phyloP scores from a whole-genome alignment of 2,113 vertebrate species.

The Phrynocephalus versicolor region DNA sequence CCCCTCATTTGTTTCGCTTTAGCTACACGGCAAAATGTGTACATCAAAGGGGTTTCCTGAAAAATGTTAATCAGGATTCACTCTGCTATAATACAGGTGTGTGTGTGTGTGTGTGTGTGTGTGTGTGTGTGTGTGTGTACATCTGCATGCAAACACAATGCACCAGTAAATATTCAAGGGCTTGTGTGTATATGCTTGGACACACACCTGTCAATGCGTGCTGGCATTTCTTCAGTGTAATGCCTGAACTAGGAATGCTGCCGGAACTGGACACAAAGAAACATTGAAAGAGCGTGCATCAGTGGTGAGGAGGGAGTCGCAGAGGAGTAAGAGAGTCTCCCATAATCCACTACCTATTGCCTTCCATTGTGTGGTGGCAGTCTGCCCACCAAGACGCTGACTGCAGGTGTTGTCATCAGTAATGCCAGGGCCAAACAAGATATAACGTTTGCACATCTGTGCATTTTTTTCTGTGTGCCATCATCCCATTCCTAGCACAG shows the following conservation, averaged over 20 bases:
- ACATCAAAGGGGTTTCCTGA: slow-evolving; percentile 23
- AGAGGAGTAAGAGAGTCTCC: not conserved
- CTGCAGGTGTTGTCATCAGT: not conserved
- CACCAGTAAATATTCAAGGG: not conserved
- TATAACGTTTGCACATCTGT: too few relatives aligned
- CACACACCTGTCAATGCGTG: not conserved
- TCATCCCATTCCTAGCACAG: too few relatives aligned
- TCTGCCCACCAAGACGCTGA: not conserved
- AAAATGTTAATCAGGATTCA: not conserved
- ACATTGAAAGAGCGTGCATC: not conserved
- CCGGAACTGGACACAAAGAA: not conserved
- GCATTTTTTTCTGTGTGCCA: too few relatives aligned
- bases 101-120: not conserved
- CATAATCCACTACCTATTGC: not conserved
- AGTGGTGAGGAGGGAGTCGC: not conserved
- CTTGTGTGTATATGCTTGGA: not conserved
- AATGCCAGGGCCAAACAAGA: too few relatives aligned
- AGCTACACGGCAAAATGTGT: not conserved
- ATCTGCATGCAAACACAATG: too few relatives aligned
- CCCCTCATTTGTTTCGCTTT: not conserved
- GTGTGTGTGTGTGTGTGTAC: not conserved
- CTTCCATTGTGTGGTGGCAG: not conserved
- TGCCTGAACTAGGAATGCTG: not conserved
- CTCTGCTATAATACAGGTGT: not conserved
- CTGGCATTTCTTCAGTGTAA: not conserved